Evolutionary conservation across 2,888 invertebrate species (phyloP), one percentile per base, ranked within the genome.

Genomic region (Pterobdella sp.): DNA sequence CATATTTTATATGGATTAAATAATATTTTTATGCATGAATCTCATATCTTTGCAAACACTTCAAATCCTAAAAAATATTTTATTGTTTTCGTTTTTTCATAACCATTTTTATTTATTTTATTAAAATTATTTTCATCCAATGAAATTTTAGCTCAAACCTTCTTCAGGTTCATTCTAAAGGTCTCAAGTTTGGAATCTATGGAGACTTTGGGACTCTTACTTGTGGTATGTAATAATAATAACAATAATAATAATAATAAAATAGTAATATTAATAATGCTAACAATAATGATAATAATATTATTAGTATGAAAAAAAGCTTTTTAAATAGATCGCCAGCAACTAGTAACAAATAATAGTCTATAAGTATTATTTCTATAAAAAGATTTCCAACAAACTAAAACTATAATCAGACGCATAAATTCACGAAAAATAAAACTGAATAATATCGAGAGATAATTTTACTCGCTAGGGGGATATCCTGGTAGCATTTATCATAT

Each of bases 141-240:
- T 42, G 10, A 7, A 42, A 14, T 42, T 42, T 18, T 42, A 42
- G 10, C 18, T 42, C 18, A 42, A 42, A 42, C 7, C 7, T 14
- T 42, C 18, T 71, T 18, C 72, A 77, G 77, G 74, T 78, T 18
- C 78, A 78, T 65, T 73, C 75, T 14, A 73, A 72, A 83, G 94
- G 94, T 26, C 86, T 98, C 67, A 94, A 94, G 84, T 92, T 97
- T 81, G 97, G 96, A 34, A 95, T 97, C 77, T 98, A 98, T 82
- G 94, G 94, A 82, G 97, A 97, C 84, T 95, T 91, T 83, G 97
- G 97, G 4, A 93, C 93, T 82, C 92, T 91, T 84, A 98, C 97
- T 0, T 98, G 97, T 83, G 95, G 92, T 1, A 95, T 96, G 1
- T 97, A 94, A 83, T 96, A 96, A 0, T 96, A 96, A 10, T 91